These are phyloP conservation scores for Globia sparganii DNA, from an alignment of 2,888 invertebrate genomes.

Conservation along the genomic window DNA sequence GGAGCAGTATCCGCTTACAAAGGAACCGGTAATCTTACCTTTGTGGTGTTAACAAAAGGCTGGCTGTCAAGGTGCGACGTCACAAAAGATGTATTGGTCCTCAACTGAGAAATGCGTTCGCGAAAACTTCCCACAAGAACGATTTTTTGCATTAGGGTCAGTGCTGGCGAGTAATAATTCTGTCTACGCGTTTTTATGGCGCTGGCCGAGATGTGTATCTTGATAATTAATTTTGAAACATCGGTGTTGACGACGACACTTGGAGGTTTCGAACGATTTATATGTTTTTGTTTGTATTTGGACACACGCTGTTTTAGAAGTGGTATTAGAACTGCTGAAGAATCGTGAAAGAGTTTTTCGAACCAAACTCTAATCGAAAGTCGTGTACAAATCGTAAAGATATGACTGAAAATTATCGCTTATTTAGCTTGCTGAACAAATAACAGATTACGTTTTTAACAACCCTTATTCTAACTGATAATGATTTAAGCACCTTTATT, in stretches of 20 bases:
- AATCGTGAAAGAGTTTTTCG: background rate
- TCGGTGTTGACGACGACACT: conserved; percentile 33
- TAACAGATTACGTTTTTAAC: background rate
- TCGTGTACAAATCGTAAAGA: background rate
- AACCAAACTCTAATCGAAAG: background rate
- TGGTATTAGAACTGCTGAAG: conserved; percentile 1
- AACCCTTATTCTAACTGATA: conserved; percentile 35
- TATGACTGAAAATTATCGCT: background rate
- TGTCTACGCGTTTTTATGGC: conserved; percentile 51
- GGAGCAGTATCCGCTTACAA: conserved; percentile 79
- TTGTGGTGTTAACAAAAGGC: conserved; percentile 76
- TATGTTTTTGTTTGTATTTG: conserved; percentile 37
- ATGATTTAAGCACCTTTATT: conserved; percentile 57
- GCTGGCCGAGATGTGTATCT: conserved; percentile 54
- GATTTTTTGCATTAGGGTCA: conserved; percentile 66
- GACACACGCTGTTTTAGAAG: conserved; percentile 19
- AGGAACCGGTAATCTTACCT: conserved; percentile 79
- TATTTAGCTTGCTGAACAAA: background rate
- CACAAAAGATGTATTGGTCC: conserved; percentile 74
- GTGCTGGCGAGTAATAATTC: conserved; percentile 53
- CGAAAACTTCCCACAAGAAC: conserved; percentile 71
- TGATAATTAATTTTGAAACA: conserved; percentile 56
- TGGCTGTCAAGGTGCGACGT: conserved; percentile 80
- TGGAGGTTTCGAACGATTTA: conserved; percentile 44
- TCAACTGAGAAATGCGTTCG: conserved; percentile 67